Evolutionary conservation across 2,113 vertebrate species (phyloP).

Genomic region (Percina caprodes): DNA sequence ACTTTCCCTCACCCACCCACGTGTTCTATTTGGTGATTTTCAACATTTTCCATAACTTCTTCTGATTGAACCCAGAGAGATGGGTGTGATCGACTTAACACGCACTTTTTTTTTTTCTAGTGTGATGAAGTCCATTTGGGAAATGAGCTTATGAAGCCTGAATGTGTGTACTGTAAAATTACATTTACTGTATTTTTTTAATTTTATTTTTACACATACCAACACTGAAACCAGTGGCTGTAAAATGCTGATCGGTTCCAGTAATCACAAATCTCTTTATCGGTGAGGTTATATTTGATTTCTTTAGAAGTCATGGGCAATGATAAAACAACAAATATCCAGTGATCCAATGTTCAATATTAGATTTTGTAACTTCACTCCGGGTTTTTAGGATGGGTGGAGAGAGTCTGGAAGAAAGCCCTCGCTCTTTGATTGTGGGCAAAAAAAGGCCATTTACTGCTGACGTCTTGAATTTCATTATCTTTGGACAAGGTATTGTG

Average conservation of each 20-base stretch:
- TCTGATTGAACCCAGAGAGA: constrained; percentile 35
- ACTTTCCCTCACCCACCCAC: constrained; percentile 13
- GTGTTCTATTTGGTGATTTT: background rate
- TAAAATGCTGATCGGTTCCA: background rate
- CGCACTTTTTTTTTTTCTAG: constrained; percentile 12
- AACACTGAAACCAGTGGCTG: constrained; percentile 5
- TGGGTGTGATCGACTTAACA: constrained; percentile 19
- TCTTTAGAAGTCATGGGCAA: background rate
- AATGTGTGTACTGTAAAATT: constrained; percentile 21
- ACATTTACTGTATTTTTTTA: background rate
- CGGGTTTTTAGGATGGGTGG: constrained; percentile 17
- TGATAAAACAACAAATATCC: constrained; percentile 16
- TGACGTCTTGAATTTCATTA: constrained; percentile 21
- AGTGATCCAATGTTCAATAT: constrained; percentile 19
- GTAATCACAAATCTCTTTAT: constrained; percentile 16
- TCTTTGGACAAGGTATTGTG: background rate
- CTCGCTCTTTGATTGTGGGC: background rate
- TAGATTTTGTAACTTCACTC: constrained; percentile 9
- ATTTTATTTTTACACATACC: background rate
- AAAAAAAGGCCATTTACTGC: constrained; percentile 13
- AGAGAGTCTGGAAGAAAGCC: constrained; percentile 17
- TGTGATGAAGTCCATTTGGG: constrained; percentile 42
- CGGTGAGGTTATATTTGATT: constrained; percentile 21
- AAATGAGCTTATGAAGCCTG: constrained; percentile 40
- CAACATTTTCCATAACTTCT: constrained; percentile 9